These are phyloP conservation scores for Tiliqua scincoides DNA, from an alignment of 2,113 vertebrate genomes.

Conservation along the genomic window DNA sequence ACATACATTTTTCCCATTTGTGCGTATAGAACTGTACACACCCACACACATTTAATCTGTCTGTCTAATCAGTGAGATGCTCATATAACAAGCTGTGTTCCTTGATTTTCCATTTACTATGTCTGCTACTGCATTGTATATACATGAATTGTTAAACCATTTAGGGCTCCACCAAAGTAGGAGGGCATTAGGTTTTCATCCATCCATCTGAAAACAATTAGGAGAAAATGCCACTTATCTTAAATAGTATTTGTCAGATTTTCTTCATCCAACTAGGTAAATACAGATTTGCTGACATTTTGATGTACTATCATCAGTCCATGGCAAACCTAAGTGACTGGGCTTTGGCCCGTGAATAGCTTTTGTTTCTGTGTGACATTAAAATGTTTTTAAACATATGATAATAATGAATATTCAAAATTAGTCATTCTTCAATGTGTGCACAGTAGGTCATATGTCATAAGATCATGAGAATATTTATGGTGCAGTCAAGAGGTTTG, in stretches of 20 bases:
- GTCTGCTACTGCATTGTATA: constrained; percentile 51
- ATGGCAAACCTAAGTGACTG: constrained; percentile 79
- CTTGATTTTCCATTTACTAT: constrained; percentile 54
- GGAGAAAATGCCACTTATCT: constrained; percentile 80
- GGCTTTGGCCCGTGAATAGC: constrained; percentile 80
- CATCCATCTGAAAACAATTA: constrained; percentile 84
- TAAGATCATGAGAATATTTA: constrained; percentile 67
- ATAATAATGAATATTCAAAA: constrained; percentile 82
- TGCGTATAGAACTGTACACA: no score
- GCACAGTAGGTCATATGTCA: constrained; percentile 71
- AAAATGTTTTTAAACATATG: constrained; percentile 70
- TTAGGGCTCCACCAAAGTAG: constrained; percentile 73
- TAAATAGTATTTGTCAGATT: constrained; percentile 83
- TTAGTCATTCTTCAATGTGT: constrained; percentile 68
- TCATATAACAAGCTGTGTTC: constrained; percentile 31
- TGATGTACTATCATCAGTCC: constrained; percentile 81
- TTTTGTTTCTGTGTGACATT: constrained; percentile 78
- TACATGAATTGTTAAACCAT: constrained; percentile 75
- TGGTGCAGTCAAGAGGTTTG: constrained; percentile 63
- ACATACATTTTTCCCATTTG: neutral
- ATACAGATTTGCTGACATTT: constrained; percentile 84
- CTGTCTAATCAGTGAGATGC: neutral
- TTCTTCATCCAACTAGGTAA: constrained; percentile 85
- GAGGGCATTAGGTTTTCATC: constrained; percentile 79
- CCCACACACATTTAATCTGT: neutral